Evolutionary conservation across 2,113 vertebrate genomes (phyloP).

Genomic region (Raphicerus campestris): DNA sequence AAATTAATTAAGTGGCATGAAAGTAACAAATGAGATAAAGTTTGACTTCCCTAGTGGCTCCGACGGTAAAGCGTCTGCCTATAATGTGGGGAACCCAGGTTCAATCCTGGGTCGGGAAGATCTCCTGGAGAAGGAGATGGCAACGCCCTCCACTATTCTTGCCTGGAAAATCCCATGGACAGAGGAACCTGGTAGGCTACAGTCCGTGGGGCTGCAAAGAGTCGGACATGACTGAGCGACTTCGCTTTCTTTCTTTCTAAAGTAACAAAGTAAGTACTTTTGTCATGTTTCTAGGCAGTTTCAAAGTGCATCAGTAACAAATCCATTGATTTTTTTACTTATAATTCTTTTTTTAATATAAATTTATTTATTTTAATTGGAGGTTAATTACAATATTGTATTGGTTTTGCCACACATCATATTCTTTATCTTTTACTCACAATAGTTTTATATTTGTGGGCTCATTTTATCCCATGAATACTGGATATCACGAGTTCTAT

Average conservation of each 20-base stretch:
- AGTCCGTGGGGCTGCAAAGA: too few species aligned
- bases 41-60: too few species aligned
- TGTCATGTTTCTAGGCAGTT: neutral
- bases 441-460: neutral
- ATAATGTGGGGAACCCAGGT: too few species aligned
- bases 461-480: neutral
- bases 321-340: neutral
- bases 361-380: too few species aligned
- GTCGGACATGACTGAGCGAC: too few species aligned
- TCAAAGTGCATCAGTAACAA: neutral
- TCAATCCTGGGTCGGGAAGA: too few species aligned
- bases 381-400: too few species aligned
- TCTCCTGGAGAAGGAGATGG: too few species aligned
- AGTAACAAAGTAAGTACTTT: neutral
- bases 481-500: neutral
- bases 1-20: neutral
- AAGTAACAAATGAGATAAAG: neutral
- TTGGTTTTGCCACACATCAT: neutral
- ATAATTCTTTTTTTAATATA: neutral
- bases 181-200: too few species aligned
- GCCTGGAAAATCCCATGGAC: too few species aligned
- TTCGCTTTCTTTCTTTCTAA: neutral
- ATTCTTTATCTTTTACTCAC: neutral
- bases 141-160: too few species aligned
- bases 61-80: too few species aligned